A percentile compares a stretch with the other conserved stretches of the same genome.
phyloP scores from a whole-genome alignment of 1,140 invertebrate species.

The Scaptodrosophila lebanonensis region DNA sequence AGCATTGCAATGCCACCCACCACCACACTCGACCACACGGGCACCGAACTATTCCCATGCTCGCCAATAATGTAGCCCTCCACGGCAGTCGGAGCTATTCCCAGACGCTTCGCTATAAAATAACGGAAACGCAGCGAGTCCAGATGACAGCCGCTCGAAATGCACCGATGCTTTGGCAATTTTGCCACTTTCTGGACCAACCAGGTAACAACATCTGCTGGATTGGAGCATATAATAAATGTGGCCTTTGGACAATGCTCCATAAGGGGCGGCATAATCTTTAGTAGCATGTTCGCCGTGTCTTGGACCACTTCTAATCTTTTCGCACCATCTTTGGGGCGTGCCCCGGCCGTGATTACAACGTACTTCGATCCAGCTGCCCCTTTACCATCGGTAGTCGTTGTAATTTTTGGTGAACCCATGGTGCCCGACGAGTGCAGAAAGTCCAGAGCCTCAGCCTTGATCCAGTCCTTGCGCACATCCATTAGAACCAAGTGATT shows the following conservation, averaged over 20 bases:
- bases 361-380: conserved; percentile 89
- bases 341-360: conserved; percentile 91
- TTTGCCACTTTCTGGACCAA: conserved; percentile 96
- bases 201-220: conserved; percentile 93
- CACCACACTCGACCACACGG: conserved; percentile 95
- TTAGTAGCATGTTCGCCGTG: conserved; percentile 93
- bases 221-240: conserved; percentile 92
- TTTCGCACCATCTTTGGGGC: conserved; percentile 91
- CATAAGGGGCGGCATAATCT: conserved; percentile 88
- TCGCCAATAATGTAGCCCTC: conserved; percentile 95
- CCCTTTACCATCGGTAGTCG: conserved; percentile 86
- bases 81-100: conserved; percentile 87
- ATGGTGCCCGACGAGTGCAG: conserved; percentile 92
- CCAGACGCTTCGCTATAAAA: conserved; percentile 88
- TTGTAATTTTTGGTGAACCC: conserved; percentile 87
- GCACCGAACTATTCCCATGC: conserved; percentile 90
- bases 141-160: conserved; percentile 94
- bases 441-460: conserved; percentile 92
- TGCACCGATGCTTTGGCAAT: conserved; percentile 89
- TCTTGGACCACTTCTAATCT: conserved; percentile 89
- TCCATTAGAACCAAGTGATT: too few species aligned
- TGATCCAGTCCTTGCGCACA: conserved; percentile 87
- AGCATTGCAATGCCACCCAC: conserved; percentile 90
- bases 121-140: conserved; percentile 93
- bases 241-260: conserved; percentile 91